Percentiles rank a stretch among this genome's conserved stretches.
Evolutionary conservation across 2,113 vertebrate genomes (phyloP).

Genomic region (Callipepla californica): DNA sequence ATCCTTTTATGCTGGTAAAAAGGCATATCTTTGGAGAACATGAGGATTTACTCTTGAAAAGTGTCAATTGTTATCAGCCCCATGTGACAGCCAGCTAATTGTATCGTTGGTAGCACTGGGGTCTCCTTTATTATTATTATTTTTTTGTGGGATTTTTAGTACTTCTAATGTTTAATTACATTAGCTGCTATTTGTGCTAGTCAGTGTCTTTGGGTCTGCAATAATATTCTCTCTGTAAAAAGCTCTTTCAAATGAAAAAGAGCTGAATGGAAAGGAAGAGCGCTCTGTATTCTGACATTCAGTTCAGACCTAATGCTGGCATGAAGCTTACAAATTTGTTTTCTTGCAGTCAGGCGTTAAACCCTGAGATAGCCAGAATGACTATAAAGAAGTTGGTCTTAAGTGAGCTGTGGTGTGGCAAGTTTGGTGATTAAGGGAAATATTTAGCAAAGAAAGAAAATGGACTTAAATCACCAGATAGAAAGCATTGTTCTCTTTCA

Average conservation of each 20-base stretch:
- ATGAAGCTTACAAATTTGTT: neutral
- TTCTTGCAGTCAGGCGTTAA: neutral
- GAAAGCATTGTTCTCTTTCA: neutral
- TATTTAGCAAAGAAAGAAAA: neutral
- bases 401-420: neutral
- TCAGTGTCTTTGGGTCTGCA: neutral
- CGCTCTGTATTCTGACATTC: neutral
- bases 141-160: neutral
- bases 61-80: neutral
- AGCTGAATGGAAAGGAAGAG: neutral
- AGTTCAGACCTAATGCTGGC: neutral
- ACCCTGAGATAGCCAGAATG: neutral
- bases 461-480: neutral
- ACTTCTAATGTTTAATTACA: neutral
- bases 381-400: neutral
- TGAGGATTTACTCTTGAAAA: conserved; percentile 18
- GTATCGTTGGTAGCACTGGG: neutral
- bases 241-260: neutral
- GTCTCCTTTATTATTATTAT: neutral
- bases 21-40: neutral
- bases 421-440: neutral
- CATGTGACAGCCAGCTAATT: neutral
- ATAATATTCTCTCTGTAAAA: neutral
- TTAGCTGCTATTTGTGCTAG: neutral
- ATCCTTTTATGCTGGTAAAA: conserved; percentile 10